Conservation (phyloP, 2,113 vertebrate species). For the Cavia aperea region DNA sequence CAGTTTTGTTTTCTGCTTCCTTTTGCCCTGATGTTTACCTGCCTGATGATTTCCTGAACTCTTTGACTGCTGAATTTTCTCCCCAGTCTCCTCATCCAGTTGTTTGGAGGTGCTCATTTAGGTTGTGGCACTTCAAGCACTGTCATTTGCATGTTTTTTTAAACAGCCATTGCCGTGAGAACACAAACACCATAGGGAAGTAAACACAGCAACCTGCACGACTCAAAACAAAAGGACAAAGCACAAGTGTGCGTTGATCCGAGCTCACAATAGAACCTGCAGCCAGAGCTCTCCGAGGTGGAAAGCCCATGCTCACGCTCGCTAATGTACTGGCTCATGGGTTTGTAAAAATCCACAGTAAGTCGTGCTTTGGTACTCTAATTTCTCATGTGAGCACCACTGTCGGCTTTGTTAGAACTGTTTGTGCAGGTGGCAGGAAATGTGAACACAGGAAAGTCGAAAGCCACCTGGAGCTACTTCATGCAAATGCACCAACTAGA, state of each 20-base stretch:
- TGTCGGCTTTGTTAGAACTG: background rate
- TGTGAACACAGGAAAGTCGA: background rate
- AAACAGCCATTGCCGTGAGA: background rate
- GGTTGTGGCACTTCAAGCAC: background rate
- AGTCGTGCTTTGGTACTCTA: background rate
- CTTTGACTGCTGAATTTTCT: background rate
- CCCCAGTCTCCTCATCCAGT: background rate
- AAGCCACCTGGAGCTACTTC: background rate
- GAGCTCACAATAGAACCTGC: background rate
- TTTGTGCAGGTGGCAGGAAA: background rate
- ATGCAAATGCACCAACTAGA: background rate
- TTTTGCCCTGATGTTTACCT: background rate
- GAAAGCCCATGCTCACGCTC: background rate
- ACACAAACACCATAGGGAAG: background rate
- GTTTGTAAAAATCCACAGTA: background rate
- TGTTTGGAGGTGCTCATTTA: background rate
- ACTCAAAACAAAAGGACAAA: background rate
- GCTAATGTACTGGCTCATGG: background rate
- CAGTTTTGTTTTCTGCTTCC: background rate
- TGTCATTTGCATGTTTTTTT: background rate
- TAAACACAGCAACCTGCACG: background rate
- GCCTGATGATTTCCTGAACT: background rate
- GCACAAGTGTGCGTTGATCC: background rate
- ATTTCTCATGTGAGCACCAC: background rate
- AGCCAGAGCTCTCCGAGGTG: fast-evolving